Evolutionary conservation across 2,888 invertebrate species (phyloP), one percentile per base, ranked within the genome.

Genomic region (Leptinotarsa juncta): DNA sequence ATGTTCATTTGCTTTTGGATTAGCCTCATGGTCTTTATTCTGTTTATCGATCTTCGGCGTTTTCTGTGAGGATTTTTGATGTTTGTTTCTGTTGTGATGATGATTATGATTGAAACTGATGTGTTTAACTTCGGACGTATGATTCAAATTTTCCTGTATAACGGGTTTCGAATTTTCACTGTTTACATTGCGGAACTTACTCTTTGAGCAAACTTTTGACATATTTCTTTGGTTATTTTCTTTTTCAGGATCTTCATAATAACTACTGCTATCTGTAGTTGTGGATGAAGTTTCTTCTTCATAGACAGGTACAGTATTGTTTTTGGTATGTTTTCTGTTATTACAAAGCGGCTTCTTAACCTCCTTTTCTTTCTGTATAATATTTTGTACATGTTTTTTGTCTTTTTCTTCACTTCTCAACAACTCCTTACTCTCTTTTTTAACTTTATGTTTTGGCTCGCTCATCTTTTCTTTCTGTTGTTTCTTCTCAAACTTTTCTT

Each of bases 281-380:
- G 92, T 93, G 0, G 93, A 93, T 12, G 93, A 93, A 2, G 92
- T 91, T 82, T 94, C 93, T 83, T 93, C 93, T 83, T 92, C 92
- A 60, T 89, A 89, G 78, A 88, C 88, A 80, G 82, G 83, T 80
- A 82, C 81, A 79, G 71, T 72, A 77, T 79, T 81, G 77, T 79
- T 83, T 81, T 81, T 81, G 80, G 77, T 79, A 78, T 77, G 73
- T 77, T 80, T 81, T 65, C 83, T 79, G 80, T 83, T 79, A 85
- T 72, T 75, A 73, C 68, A 74, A 71, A 76, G 79, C 67, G 80
- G 76, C 67, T 82, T 81, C 76, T 83, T 80, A 67, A 80, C 74
- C 71, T 81, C 85, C 75, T 85, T 84, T 78, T 81, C 81, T 75
- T 82, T 82, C 72, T 75, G 67, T 55, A 72, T 65, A 65, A 20